phyloP scores from a whole-genome alignment of 2,888 invertebrate genomes.

The Dicranocentrus wangi region DNA sequence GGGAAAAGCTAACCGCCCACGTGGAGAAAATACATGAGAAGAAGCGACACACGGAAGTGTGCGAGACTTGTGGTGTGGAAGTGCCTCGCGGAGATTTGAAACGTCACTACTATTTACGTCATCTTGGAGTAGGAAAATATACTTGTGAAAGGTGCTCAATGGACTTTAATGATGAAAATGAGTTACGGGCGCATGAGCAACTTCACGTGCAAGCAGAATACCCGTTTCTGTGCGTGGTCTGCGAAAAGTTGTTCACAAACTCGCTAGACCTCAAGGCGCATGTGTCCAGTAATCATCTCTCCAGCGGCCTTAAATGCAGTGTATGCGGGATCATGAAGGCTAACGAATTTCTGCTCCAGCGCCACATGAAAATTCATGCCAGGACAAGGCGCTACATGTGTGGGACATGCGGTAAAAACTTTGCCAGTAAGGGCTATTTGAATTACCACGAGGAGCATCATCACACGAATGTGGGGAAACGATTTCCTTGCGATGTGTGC shows the following conservation, averaged over 20 bases:
- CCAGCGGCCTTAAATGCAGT: slow-evolving; percentile 30
- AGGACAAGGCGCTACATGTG: slow-evolving; percentile 18
- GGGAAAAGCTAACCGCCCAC: not conserved
- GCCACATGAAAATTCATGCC: slow-evolving; percentile 37
- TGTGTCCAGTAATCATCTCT: slow-evolving; percentile 26
- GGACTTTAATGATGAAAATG: slow-evolving; percentile 27
- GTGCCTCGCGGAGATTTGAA: slow-evolving; percentile 8
- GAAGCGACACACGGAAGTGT: slow-evolving; percentile 3
- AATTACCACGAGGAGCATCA: slow-evolving; percentile 9
- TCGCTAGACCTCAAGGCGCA: slow-evolving; percentile 35
- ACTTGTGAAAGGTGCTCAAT: slow-evolving; percentile 28
- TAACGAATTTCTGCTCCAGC: slow-evolving; percentile 26
- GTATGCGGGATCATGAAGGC: slow-evolving; percentile 42
- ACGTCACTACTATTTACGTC: slow-evolving; percentile 21
- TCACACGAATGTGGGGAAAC: slow-evolving; percentile 19
- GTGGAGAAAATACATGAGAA: slow-evolving; percentile 9
- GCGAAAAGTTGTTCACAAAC: slow-evolving; percentile 6
- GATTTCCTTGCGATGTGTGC: slow-evolving; percentile 37
- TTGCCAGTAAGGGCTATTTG: not conserved
- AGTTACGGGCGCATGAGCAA: slow-evolving; percentile 7
- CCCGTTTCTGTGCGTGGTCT: slow-evolving; percentile 35
- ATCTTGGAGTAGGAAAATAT: slow-evolving; percentile 27
- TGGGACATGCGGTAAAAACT: slow-evolving; percentile 29
- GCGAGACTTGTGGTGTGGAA: slow-evolving; percentile 22
- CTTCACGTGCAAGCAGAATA: slow-evolving; percentile 18